Conservation (phyloP, 2,888 invertebrate species). For the Nipponacmea schrenckii region DNA sequence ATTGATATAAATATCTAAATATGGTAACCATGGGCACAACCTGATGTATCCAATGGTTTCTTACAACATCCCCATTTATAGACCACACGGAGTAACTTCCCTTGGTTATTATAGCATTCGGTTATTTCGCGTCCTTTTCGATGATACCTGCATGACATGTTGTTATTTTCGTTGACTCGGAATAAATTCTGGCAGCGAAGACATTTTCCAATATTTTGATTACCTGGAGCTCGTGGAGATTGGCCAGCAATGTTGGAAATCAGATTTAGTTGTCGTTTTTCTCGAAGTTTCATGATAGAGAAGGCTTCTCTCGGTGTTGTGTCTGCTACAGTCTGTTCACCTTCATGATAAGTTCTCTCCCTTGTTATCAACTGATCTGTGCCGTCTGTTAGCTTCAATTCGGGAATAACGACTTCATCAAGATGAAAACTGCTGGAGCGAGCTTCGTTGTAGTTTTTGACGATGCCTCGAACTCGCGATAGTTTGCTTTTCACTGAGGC, state of each 20-base stretch:
- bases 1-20: slow-evolving; percentile 27
- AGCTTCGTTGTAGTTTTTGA: slow-evolving; percentile 46
- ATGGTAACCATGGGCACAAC: slow-evolving; percentile 54
- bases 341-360: slow-evolving; percentile 50
- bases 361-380: slow-evolving; percentile 9
- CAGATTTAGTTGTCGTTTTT: slow-evolving; percentile 16
- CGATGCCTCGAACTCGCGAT: slow-evolving; percentile 44
- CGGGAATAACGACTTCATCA: slow-evolving; percentile 38
- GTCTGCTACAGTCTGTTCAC: slow-evolving; percentile 35
- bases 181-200: slow-evolving; percentile 54
- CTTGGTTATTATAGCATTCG: slow-evolving; percentile 49
- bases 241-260: neutral
- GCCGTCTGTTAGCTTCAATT: neutral
- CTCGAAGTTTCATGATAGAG: slow-evolving; percentile 35
- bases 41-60: slow-evolving; percentile 46
- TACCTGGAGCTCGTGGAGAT: slow-evolving; percentile 18
- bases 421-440: slow-evolving; percentile 48
- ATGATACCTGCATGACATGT: slow-evolving; percentile 53
- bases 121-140: slow-evolving; percentile 53
- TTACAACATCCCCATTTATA: slow-evolving; percentile 61
- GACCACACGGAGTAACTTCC: slow-evolving; percentile 44
- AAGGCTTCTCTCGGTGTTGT: neutral
- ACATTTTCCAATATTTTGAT: slow-evolving; percentile 48
- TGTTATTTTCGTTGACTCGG: slow-evolving; percentile 49
- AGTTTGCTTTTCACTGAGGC: slow-evolving; percentile 38